Percentiles rank a stretch among this genome's conserved stretches.
Conservation (phyloP, 2,888 invertebrate genomes). For the Aphodius granarius region DNA sequence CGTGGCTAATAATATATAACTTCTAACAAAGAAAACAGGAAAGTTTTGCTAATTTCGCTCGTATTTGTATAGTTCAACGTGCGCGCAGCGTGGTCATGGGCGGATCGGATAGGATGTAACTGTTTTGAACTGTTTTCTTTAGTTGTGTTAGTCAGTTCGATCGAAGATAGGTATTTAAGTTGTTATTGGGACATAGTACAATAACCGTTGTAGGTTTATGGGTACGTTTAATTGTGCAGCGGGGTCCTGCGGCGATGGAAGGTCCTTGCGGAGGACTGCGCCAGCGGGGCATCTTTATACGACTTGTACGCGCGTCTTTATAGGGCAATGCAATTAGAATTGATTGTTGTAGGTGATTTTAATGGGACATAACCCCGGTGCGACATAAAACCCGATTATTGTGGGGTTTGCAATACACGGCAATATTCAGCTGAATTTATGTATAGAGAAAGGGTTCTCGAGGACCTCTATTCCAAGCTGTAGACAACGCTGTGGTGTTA, state of each 20-base stretch:
- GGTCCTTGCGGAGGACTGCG: slow-evolving; percentile 48
- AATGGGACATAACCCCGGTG: slow-evolving; percentile 48
- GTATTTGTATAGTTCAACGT: too few species aligned
- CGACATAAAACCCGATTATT: slow-evolving; percentile 51
- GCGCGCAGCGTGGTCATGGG: too few species aligned
- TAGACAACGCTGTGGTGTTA: too few species aligned
- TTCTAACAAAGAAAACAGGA: too few species aligned
- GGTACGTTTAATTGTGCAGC: slow-evolving; percentile 48
- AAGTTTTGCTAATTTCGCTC: too few species aligned
- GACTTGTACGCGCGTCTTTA: slow-evolving; percentile 47
- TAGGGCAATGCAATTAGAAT: slow-evolving; percentile 53
- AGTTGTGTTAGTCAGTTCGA: slow-evolving; percentile 10
- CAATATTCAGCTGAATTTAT: slow-evolving; percentile 38
- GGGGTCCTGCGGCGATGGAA: slow-evolving; percentile 46
- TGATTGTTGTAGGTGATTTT: slow-evolving; percentile 54
- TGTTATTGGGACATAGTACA: slow-evolving; percentile 25
- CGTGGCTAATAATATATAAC: too few species aligned
- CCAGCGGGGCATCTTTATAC: slow-evolving; percentile 48
- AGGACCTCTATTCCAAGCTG: slow-evolving; percentile 32
- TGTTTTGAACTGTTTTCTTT: too few species aligned
- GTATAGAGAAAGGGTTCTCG: slow-evolving; percentile 45
- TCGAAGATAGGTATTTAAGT: background rate
- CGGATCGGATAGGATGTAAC: background rate
- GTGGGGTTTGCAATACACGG: slow-evolving; percentile 38
- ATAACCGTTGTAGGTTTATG: slow-evolving; percentile 39